A percentile compares a stretch with the other conserved stretches of the same genome.
Evolutionary conservation across 2,888 invertebrate genomes (phyloP).

Genomic region (Halocaridina rubra): DNA sequence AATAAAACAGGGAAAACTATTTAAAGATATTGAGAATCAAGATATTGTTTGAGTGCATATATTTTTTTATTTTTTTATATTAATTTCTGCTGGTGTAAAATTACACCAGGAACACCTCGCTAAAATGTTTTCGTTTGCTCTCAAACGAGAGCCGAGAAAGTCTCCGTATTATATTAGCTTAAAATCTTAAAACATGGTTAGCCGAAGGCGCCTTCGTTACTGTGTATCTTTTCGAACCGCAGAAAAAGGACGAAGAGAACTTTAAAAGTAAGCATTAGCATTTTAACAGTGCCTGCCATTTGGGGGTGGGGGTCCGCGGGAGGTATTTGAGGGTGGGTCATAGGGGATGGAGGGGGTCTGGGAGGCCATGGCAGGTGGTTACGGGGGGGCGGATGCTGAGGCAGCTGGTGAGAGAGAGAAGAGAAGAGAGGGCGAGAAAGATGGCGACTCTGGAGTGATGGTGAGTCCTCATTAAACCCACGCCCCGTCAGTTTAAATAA

Average conservation of each 20-base stretch:
- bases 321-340: not conserved
- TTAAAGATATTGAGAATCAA: no score
- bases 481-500: slow-evolving; percentile 57
- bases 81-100: no score
- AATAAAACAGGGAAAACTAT: no score
- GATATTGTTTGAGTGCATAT: no score
- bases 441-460: slow-evolving; percentile 47
- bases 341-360: not conserved
- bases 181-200: no score
- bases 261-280: not conserved
- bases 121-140: no score
- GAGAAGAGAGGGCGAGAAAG: slow-evolving; percentile 37
- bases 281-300: not conserved
- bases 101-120: no score
- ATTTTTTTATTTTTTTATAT: no score
- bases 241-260: not conserved
- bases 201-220: no score
- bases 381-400: not conserved
- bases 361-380: not conserved
- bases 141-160: no score
- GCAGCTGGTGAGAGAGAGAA: not conserved
- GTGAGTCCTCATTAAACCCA: slow-evolving; percentile 53
- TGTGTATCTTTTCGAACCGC: no score
- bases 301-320: not conserved
- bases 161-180: no score